Base-by-base conservation (phyloP, 2,797 vertebrate species). In the Pipistrellus pipistrellus region DNA sequence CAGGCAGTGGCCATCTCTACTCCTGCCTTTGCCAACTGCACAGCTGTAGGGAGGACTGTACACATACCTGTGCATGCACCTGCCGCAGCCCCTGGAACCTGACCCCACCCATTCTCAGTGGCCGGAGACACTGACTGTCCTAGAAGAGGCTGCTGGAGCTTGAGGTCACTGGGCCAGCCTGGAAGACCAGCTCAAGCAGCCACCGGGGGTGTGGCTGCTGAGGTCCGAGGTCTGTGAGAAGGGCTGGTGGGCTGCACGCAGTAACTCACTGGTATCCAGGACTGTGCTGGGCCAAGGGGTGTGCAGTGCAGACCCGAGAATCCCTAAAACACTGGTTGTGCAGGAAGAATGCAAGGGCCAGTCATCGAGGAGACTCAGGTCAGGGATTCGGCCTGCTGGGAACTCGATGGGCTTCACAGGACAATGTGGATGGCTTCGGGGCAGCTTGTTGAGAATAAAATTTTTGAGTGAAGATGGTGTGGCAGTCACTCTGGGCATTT, bases 391-490 rank as follows among this genome's bases (percentile, higher is more conserved):
- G 32, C 20, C 25, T 8, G 1, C 27, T 0, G 48, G 30, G 21
- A 4, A 6, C 11, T 4, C 0, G 3, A 18, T 1, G 44, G 44
- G 4, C 51, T 44, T 38, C 6, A 46, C 27, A 6, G 85, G 75
- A 35, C n/a, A 0, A 3, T 0, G 38, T 14, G 20, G 20, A 18
- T 0, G 8, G 30, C 6, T 0, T 27, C 20, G 0, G n/a, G 62
- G n/a, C 12, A 14, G 46, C 21, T 14, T 46, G 7, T 7, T 35
- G 41, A 44, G 15, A 38, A 8, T 1, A 2, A 57, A 18, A 8
- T 2, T 41, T 75, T 4, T 13, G 77, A 38, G 46, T 23, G 25
- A 51, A n/a, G 8, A 9, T 13, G n/a, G 62, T 30, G 9, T 6
- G 23, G 53, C 69, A 2, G 8, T 8, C 15, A 3, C 23, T 18